A percentile compares a stretch with the other conserved stretches of the same genome.
Evolutionary conservation across 2,113 vertebrate genomes (phyloP).

Genomic region (Phylloscopus trochilus): DNA sequence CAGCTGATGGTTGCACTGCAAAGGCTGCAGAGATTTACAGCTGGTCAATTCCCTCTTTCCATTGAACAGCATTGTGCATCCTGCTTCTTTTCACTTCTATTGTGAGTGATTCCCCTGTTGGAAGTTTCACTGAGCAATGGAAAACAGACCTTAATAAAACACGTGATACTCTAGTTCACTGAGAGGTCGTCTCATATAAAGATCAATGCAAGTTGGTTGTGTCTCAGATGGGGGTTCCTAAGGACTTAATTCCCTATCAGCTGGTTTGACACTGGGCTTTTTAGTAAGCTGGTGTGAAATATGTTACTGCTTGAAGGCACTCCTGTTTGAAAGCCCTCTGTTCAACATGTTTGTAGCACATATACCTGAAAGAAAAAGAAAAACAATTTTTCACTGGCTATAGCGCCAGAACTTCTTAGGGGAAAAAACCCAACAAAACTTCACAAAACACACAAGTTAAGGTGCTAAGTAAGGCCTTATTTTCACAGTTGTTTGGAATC

Average conservation of each 20-base stretch:
- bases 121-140: neutral
- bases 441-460: neutral
- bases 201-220: neutral
- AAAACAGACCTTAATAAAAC: constrained; percentile 22
- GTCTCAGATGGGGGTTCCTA: neutral
- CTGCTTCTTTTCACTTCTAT: neutral
- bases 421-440: accelerated
- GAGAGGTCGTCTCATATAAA: neutral
- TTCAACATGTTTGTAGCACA: neutral
- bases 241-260: neutral
- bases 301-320: neutral
- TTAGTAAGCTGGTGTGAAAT: neutral
- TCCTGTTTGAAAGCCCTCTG: neutral
- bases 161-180: neutral
- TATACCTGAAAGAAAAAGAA: neutral
- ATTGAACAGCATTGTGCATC: constrained; percentile 10
- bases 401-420: neutral
- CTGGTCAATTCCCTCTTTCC: neutral
- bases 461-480: neutral
- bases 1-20: neutral
- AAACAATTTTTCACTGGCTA: neutral
- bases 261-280: neutral
- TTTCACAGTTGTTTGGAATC: neutral
- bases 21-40: neutral
- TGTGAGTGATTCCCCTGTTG: neutral